phyloP scores from a whole-genome alignment of 2,888 invertebrate genomes.

The Arctia plantaginis region DNA sequence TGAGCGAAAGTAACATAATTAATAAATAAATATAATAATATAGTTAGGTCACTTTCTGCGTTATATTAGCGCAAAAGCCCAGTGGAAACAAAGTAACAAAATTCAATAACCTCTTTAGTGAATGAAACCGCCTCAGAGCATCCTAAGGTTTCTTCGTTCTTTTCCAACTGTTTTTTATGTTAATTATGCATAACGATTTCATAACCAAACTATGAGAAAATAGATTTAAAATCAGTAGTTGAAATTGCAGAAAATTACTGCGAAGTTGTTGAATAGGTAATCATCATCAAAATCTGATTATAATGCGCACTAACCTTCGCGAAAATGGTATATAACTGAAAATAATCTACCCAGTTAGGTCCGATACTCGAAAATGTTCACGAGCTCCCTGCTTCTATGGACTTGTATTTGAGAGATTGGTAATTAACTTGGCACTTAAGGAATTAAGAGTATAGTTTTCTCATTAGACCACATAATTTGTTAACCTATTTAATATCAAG shows the following conservation, averaged over 20 bases:
- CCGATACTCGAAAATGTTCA: background rate
- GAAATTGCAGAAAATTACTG: background rate
- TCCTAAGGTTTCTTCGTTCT: background rate
- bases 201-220: slow-evolving; percentile 1
- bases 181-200: background rate
- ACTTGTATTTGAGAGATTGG: background rate
- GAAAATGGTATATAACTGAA: background rate
- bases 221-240: background rate
- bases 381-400: background rate
- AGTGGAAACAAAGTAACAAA: too few relatives aligned
- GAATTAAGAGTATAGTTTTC: background rate
- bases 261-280: slow-evolving; percentile 9
- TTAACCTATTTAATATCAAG: too few relatives aligned
- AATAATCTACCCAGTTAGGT: background rate
- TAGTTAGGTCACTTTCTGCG: too few relatives aligned
- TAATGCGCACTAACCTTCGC: background rate
- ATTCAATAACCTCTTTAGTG: background rate
- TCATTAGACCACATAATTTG: background rate
- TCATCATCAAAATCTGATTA: slow-evolving; percentile 9
- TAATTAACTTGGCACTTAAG: background rate
- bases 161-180: background rate
- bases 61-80: too few relatives aligned
- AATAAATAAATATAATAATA: too few relatives aligned
- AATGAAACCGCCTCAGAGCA: background rate
- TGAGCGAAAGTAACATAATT: too few relatives aligned